phyloP scores from a whole-genome alignment of 2,888 invertebrate species.

The Dolichopus griseipennis region DNA sequence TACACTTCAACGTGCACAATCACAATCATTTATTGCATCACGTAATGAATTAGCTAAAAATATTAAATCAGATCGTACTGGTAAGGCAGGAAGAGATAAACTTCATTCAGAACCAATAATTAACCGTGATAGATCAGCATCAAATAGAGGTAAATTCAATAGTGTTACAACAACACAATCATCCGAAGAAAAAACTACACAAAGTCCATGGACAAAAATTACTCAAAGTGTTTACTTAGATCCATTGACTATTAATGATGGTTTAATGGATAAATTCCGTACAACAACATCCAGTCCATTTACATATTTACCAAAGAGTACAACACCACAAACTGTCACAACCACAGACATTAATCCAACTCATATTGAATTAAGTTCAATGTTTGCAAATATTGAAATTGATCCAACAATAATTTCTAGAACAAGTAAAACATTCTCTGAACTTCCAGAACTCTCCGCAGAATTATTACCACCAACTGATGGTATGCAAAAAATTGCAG shows the following conservation, averaged over 20 bases:
- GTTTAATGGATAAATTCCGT: constrained; percentile 44
- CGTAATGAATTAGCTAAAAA: constrained; percentile 37
- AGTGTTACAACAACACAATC: not conserved
- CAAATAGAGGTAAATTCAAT: not conserved
- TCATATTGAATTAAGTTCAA: constrained; percentile 35
- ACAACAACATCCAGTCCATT: constrained; percentile 37
- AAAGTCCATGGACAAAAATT: constrained; percentile 45
- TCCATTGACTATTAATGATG: constrained; percentile 64
- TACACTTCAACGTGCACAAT: constrained; percentile 59
- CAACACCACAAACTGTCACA: constrained; percentile 25
- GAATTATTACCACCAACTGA: constrained; percentile 50
- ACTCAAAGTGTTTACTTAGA: constrained; percentile 59
- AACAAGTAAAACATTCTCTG: not conserved
- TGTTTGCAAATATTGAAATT: not conserved
- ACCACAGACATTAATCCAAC: constrained; percentile 32
- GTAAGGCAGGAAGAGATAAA: constrained; percentile 16
- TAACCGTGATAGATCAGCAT: not conserved
- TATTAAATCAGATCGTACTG: constrained; percentile 14
- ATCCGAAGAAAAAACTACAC: constrained; percentile 30
- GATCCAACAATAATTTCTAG: constrained; percentile 37
- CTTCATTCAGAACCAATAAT: constrained; percentile 8
- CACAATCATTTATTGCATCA: constrained; percentile 58
- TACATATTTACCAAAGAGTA: constrained; percentile 36
- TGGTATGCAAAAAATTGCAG: constrained; percentile 59
- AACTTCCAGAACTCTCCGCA: constrained; percentile 46